Evolutionary conservation across 2,113 vertebrate species (phyloP), one percentile per base, ranked within the genome.

Genomic region (Formicarius rufipectus): DNA sequence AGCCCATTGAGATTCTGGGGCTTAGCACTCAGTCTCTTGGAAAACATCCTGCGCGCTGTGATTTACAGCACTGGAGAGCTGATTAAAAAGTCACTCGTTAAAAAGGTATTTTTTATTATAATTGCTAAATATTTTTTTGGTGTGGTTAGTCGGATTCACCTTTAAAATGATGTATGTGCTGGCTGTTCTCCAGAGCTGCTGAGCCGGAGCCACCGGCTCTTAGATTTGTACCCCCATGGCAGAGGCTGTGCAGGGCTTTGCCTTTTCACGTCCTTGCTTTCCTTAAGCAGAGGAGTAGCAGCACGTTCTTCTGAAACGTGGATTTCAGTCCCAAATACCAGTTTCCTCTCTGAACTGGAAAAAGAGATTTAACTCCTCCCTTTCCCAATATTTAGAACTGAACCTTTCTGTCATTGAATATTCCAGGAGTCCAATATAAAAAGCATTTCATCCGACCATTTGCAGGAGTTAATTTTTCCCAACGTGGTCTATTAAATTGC

Each of bases 1-100:
- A 81, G 79, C 2, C 60, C 71, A 14, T 52, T 52, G 64, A 77
- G 35, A 89, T 58, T 27, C 93, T 55, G 89, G 33, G 87, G 53
- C 56, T 53, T 59, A 83, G 84, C 84, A 31, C 91, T 90, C 74
- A 87, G 78, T 78, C 92, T 44, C 84, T 45, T 80, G 93, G 90
- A 84, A 88, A 86, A 27, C 76, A 87, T 79, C 88, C 79, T 88
- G 66, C 64, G 1, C 2, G 0, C 3, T 20, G 84, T 95, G 96
- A 97, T 97, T 97, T 96, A 96, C 95, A 90, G 76, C 47, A 0
- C 71, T 20, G 88, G 31, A 53, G 83, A 75, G 83, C 92, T 96
- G 95, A 96, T 96, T 95, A 95, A 97, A 94, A 95, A 92, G 85
- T 78, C 95, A 72, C 93, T 96, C 83, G 3, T 97, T 97, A 96